Evolutionary conservation across 2,888 invertebrate genomes (phyloP).

Genomic region (Cephalotes varians): DNA sequence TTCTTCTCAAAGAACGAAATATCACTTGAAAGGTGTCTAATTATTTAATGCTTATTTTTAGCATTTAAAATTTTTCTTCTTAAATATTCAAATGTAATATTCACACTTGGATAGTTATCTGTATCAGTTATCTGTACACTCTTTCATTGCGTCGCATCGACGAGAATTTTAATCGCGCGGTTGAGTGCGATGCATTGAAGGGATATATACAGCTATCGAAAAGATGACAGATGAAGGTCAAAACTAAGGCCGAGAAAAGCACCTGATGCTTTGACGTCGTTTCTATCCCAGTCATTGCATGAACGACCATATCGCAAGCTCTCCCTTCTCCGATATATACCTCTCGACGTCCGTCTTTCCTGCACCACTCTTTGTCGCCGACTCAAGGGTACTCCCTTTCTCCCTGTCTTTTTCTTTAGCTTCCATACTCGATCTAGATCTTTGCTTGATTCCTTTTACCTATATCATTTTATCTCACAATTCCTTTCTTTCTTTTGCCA

Average conservation of each 20-base stretch:
- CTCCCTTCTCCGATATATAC: not conserved
- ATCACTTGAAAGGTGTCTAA: not conserved
- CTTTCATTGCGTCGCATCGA: not conserved
- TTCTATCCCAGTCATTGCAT: not conserved
- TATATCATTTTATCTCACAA: not conserved
- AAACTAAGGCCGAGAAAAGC: constrained; percentile 34
- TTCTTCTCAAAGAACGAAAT: not conserved
- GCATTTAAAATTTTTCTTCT: not conserved
- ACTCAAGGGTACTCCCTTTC: not conserved
- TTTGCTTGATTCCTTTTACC: not conserved
- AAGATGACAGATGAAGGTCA: constrained; percentile 22
- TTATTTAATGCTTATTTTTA: not conserved
- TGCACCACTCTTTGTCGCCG: constrained; percentile 12
- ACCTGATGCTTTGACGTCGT: constrained; percentile 37
- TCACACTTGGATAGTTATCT: too few species aligned
- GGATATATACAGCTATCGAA: not conserved
- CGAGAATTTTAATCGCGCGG: not conserved
- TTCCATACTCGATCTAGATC: not conserved
- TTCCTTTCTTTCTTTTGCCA: not conserved
- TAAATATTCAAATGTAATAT: not conserved
- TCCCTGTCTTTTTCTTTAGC: not conserved
- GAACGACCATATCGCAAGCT: not conserved
- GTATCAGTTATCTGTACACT: not conserved
- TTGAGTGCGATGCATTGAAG: not conserved
- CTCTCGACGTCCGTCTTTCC: constrained; percentile 30